Evolutionary conservation across 2,888 invertebrate species (phyloP).

Genomic region (Podabrus alpinus): DNA sequence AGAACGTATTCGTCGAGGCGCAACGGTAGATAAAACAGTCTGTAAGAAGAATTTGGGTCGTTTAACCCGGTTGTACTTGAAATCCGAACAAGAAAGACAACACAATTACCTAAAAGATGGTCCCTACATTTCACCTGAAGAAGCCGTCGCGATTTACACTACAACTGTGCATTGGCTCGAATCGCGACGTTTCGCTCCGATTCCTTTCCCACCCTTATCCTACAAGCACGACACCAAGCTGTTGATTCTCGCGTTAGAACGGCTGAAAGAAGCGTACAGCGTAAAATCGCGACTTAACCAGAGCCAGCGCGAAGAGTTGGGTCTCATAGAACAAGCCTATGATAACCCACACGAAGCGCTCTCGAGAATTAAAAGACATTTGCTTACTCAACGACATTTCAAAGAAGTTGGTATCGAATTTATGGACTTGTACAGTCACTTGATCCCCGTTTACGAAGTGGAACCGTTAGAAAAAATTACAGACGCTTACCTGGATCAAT

Average conservation of each 20-base stretch:
- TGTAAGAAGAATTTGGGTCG: slow-evolving; percentile 99
- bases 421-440: slow-evolving; percentile 98
- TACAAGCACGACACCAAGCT: slow-evolving; percentile 99
- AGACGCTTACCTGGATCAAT: slow-evolving; percentile 99
- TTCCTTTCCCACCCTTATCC: slow-evolving; percentile 98
- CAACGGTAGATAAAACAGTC: slow-evolving; percentile 99
- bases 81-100: slow-evolving; percentile 98
- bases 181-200: slow-evolving; percentile 96
- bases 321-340: slow-evolving; percentile 98
- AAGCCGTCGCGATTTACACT: slow-evolving; percentile 99
- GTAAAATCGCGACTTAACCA: slow-evolving; percentile 97
- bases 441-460: slow-evolving; percentile 99
- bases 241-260: slow-evolving; percentile 92
- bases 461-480: slow-evolving; percentile 99
- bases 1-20: slow-evolving; percentile 97
- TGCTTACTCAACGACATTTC: slow-evolving; percentile 96
- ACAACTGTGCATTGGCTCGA: slow-evolving; percentile 99
- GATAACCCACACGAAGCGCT: slow-evolving; percentile 99
- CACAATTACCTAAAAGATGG: slow-evolving; percentile 99
- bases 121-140: slow-evolving; percentile 98
- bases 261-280: slow-evolving; percentile 96
- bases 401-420: slow-evolving; percentile 99
- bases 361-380: slow-evolving; percentile 98
- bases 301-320: slow-evolving; percentile 97
- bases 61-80: slow-evolving; percentile 94